phyloP scores from a whole-genome alignment of 2,113 vertebrate genomes.

The Leucoraja erinaceus region DNA sequence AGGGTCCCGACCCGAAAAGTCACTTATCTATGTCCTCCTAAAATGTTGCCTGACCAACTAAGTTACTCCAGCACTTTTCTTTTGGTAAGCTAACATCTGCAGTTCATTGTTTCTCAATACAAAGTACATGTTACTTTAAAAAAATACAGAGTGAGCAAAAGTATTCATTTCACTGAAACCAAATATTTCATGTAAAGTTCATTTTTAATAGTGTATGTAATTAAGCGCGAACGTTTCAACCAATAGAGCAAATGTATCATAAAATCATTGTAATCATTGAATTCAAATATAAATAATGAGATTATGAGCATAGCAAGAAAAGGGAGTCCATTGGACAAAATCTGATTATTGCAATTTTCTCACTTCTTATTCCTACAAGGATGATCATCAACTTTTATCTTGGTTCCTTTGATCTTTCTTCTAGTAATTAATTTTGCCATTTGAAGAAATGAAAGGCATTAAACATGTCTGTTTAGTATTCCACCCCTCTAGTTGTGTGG shows the following conservation, averaged over 20 bases:
- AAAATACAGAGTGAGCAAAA: background rate
- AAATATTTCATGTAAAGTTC: background rate
- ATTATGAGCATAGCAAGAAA: background rate
- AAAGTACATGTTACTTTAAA: background rate
- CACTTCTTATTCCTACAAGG: too few species aligned
- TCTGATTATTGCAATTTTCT: background rate
- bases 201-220: background rate
- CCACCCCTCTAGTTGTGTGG: conserved; percentile 20
- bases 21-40: too few species aligned
- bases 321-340: background rate
- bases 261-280: background rate
- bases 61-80: too few species aligned
- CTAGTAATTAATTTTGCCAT: background rate
- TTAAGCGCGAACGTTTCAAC: background rate
- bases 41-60: too few species aligned
- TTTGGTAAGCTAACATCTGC: too few species aligned
- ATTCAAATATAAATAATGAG: conserved; percentile 18
- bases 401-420: background rate
- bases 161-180: background rate
- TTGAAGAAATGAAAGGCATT: background rate
- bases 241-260: background rate
- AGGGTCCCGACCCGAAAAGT: too few species aligned
- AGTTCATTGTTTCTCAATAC: too few species aligned
- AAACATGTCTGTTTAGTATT: conserved; percentile 34
- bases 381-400: background rate